Evolutionary conservation across 2,888 invertebrate species (phyloP).

Genomic region (Meganola albula): DNA sequence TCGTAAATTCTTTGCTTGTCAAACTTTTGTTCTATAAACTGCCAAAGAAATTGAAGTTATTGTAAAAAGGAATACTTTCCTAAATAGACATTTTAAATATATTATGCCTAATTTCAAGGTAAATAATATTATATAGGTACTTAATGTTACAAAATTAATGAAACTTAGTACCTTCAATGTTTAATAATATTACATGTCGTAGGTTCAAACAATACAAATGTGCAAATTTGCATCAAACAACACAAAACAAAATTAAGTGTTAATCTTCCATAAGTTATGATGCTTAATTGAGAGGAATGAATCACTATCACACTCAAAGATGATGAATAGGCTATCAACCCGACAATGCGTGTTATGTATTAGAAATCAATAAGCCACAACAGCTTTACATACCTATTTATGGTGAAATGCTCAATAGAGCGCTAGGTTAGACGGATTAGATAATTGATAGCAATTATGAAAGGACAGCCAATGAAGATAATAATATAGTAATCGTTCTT

Average conservation of each 20-base stretch:
- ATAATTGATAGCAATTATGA: no score
- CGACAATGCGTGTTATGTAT: conserved; percentile 7
- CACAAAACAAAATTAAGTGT: conserved; percentile 19
- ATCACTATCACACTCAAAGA: conserved; percentile 23
- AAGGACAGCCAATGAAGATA: no score
- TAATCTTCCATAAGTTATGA: conserved; percentile 23
- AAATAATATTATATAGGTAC: no score
- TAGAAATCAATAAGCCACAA: conserved; percentile 4
- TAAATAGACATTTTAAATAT: no score
- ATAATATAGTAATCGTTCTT: no score
- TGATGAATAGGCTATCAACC: conserved; percentile 24
- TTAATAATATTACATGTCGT: neutral
- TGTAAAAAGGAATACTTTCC: no score
- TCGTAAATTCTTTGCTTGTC: conserved; percentile 56
- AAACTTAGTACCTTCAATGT: neutral
- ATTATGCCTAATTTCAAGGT: no score
- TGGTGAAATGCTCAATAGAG: no score
- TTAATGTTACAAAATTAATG: no score
- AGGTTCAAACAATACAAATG: conserved; percentile 1
- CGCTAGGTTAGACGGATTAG: no score
- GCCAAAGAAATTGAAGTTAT: conserved; percentile 5
- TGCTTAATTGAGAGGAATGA: conserved; percentile 20
- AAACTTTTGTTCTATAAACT: conserved; percentile 44
- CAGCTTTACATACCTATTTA: neutral
- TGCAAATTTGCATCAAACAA: conserved; percentile 18